Percentiles rank a stretch among this genome's conserved stretches.
These are phyloP conservation scores for Cariama cristata DNA, from an alignment of 2,113 vertebrate genomes.

Conservation along the genomic window DNA sequence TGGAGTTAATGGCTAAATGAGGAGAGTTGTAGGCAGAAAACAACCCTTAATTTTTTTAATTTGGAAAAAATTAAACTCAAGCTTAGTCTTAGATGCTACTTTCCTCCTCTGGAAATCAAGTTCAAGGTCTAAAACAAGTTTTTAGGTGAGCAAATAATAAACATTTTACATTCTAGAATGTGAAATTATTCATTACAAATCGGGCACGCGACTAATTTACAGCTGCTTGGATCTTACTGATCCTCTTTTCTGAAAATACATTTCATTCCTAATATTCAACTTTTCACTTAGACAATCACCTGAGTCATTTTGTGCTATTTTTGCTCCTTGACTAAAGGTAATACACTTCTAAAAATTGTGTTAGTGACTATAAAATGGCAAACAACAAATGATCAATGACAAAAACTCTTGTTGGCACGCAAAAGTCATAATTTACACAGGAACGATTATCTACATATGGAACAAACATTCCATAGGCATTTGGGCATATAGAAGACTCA, in stretches of 20 bases:
- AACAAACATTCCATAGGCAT: neutral
- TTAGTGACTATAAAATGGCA: neutral
- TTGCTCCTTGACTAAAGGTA: neutral
- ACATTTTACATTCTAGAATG: neutral
- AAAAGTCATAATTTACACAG: neutral
- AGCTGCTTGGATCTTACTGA: neutral
- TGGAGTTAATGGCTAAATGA: neutral
- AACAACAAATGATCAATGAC: neutral
- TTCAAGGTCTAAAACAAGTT: neutral
- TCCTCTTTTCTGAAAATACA: neutral
- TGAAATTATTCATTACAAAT: neutral
- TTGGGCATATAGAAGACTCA: neutral
- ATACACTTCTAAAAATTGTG: neutral
- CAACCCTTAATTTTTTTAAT: neutral
- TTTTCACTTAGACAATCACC: neutral
- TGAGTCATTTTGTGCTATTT: neutral
- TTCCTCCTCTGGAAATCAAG: neutral
- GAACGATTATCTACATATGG: neutral
- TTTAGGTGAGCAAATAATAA: neutral
- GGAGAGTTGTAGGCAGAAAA: neutral
- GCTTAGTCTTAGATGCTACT: neutral
- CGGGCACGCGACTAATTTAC: neutral
- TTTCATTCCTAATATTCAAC: neutral
- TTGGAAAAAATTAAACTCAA: neutral
- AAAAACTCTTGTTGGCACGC: neutral